phyloP scores from a whole-genome alignment of 2,113 vertebrate species.

The Scartelaos histophorus region DNA sequence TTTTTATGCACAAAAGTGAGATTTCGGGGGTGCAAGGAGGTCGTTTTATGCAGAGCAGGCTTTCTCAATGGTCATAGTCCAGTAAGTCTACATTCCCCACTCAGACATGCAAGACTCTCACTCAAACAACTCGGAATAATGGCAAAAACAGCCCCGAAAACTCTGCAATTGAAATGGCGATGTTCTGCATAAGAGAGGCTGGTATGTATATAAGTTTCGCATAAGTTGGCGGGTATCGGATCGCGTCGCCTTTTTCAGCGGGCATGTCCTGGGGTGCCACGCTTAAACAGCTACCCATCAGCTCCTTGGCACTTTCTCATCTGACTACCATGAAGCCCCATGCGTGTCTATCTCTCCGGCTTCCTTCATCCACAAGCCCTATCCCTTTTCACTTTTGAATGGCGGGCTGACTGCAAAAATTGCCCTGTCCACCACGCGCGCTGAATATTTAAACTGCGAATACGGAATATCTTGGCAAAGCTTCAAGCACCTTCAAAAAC shows the following conservation, averaged over 20 bases:
- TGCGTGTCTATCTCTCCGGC: constrained; percentile 56
- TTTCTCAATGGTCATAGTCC: constrained; percentile 58
- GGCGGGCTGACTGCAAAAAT: constrained; percentile 70
- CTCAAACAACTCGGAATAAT: constrained; percentile 68
- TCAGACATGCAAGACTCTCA: constrained; percentile 57
- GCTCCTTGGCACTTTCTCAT: constrained; percentile 73
- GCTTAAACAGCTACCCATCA: constrained; percentile 72
- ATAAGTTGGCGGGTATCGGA: constrained; percentile 69
- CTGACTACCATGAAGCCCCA: constrained; percentile 79
- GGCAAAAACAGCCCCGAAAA: constrained; percentile 59
- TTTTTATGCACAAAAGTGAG: constrained; percentile 21
- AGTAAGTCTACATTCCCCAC: constrained; percentile 59
- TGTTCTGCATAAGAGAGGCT: constrained; percentile 55
- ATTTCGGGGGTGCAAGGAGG: constrained; percentile 19
- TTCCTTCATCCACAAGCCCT: constrained; percentile 66
- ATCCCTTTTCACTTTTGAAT: constrained; percentile 68
- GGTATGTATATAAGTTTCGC: constrained; percentile 65
- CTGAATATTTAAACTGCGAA: constrained; percentile 67
- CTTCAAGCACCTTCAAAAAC: constrained; percentile 62
- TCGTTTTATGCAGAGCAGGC: constrained; percentile 56
- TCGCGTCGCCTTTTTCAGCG: constrained; percentile 67
- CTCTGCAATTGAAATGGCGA: constrained; percentile 59
- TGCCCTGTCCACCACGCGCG: constrained; percentile 64
- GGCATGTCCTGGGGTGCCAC: constrained; percentile 75
- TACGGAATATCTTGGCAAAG: constrained; percentile 64